These are phyloP conservation scores for Synodontis membranacea DNA, from an alignment of 2,113 vertebrate genomes.

Conservation along the genomic window DNA sequence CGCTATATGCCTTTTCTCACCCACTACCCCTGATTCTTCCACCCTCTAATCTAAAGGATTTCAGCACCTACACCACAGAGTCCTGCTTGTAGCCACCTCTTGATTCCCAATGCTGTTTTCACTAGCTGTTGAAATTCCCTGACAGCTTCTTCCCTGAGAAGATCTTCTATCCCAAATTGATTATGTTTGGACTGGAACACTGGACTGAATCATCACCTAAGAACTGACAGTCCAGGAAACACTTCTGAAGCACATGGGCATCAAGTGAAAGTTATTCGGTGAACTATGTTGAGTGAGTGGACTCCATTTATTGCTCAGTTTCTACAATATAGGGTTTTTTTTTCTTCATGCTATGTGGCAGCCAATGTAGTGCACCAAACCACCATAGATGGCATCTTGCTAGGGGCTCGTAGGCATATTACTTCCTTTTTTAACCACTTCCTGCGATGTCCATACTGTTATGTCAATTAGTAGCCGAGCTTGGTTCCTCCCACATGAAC, in stretches of 20 bases:
- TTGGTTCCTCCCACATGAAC: not conserved
- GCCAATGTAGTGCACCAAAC: not conserved
- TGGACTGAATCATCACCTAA: not conserved
- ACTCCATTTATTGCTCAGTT: not conserved
- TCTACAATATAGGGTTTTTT: not conserved
- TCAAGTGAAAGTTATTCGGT: not conserved
- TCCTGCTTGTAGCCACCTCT: not conserved
- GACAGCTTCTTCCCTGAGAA: not conserved
- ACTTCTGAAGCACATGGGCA: no score
- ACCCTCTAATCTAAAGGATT: not conserved
- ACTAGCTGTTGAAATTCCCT: not conserved
- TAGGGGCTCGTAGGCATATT: not conserved
- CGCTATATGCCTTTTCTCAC: no score
- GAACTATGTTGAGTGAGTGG: not conserved
- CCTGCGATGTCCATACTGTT: no score
- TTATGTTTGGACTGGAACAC: not conserved
- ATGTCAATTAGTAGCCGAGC: not conserved
- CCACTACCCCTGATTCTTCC: not conserved
- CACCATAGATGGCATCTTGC: not conserved
- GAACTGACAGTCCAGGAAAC: not conserved
- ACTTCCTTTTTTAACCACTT: not conserved
- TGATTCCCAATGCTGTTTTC: not conserved
- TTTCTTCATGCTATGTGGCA: not conserved
- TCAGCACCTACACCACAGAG: not conserved
- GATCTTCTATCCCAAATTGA: not conserved